Evolutionary conservation across 2,888 invertebrate species (phyloP).

Genomic region (Ellobium chinense): DNA sequence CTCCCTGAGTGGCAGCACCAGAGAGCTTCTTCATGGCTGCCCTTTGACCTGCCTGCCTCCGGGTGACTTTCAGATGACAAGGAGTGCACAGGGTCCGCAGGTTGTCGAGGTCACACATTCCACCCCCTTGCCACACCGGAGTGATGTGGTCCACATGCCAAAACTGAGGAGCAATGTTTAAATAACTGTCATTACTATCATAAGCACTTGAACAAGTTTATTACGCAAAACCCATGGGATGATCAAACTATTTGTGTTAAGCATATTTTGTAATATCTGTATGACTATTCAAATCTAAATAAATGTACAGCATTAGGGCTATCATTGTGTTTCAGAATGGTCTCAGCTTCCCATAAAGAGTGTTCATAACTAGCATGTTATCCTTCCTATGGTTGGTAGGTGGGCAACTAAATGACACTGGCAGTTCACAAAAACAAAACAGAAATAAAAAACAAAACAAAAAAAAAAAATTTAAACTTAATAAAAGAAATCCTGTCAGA

Average conservation of each 20-base stretch:
- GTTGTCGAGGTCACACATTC: constrained; percentile 77
- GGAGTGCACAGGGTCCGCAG: constrained; percentile 73
- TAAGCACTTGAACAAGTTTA: neutral
- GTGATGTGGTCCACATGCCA: constrained; percentile 77
- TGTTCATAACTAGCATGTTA: no score
- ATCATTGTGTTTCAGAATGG: no score
- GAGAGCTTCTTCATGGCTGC: constrained; percentile 60
- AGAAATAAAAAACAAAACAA: no score
- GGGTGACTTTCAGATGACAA: constrained; percentile 73
- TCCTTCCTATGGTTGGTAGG: no score
- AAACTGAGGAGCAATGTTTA: constrained; percentile 60
- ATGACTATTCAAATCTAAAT: no score
- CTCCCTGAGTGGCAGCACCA: constrained; percentile 57
- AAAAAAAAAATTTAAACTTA: no score
- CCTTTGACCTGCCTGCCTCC: constrained; percentile 68
- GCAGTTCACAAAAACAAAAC: no score
- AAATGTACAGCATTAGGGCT: no score
- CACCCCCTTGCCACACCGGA: constrained; percentile 75
- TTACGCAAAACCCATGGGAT: neutral
- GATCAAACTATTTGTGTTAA: neutral
- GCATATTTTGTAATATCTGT: no score
- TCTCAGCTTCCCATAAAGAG: no score
- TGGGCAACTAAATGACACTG: no score
- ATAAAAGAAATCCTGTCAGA: no score
- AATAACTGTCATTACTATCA: neutral